phyloP scores from a whole-genome alignment of 2,888 invertebrate species.

The Eupithecia insigniata region DNA sequence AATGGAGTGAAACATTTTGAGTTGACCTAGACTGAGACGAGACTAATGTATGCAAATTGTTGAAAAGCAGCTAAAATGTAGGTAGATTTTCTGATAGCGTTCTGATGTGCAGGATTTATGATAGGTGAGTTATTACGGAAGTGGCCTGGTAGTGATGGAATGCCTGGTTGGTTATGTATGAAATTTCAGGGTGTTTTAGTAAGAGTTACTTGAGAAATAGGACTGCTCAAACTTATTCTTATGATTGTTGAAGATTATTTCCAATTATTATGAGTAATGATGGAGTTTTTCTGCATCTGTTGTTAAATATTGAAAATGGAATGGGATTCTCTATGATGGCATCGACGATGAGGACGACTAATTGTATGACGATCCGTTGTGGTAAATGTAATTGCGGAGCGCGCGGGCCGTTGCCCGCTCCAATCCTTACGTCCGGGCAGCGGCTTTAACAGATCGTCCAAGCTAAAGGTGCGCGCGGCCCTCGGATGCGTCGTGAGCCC shows the following conservation, averaged over 20 bases:
- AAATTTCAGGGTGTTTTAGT: not conserved
- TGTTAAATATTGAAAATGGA: not conserved
- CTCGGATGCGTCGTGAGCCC: slow-evolving; percentile 89
- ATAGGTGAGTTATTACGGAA: not conserved
- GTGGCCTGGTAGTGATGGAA: not conserved
- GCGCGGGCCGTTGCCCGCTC: slow-evolving; percentile 69
- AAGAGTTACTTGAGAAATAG: not conserved
- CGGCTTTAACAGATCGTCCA: slow-evolving; percentile 94
- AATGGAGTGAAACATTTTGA: slow-evolving; percentile 8
- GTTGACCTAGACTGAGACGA: not conserved
- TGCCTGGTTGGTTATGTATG: not conserved
- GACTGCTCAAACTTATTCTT: not conserved
- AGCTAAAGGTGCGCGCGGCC: slow-evolving; percentile 92
- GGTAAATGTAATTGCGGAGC: slow-evolving; percentile 60
- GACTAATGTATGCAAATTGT: not conserved
- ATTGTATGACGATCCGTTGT: not conserved
- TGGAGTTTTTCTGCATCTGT: not conserved
- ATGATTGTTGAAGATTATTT: not conserved
- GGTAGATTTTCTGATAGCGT: not conserved
- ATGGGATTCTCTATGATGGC: not conserved
- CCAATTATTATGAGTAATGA: not conserved
- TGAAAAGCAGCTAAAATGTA: not conserved
- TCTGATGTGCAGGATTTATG: not conserved
- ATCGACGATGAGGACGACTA: not conserved
- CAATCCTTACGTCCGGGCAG: slow-evolving; percentile 91